phyloP scores from a whole-genome alignment of 2,888 invertebrate genomes.

The Cancer borealis region DNA sequence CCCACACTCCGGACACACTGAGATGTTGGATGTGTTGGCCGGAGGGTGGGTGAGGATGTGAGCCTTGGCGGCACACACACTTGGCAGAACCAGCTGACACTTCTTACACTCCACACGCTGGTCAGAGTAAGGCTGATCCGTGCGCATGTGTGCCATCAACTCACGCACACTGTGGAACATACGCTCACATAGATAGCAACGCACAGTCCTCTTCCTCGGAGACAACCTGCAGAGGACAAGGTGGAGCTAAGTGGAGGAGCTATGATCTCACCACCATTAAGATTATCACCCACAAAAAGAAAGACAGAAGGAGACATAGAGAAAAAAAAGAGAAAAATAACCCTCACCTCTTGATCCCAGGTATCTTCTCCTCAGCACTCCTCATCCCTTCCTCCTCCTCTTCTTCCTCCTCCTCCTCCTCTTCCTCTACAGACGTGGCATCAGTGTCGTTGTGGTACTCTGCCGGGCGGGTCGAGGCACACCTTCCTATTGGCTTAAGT shows the following conservation, averaged over 20 bases:
- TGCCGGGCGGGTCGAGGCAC: not conserved
- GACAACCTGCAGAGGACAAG: not conserved
- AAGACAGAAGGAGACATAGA: too few relatives aligned
- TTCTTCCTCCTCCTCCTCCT: slow-evolving; percentile 26
- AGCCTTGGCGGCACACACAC: slow-evolving; percentile 77
- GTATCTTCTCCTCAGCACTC: slow-evolving; percentile 51
- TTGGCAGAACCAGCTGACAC: slow-evolving; percentile 75
- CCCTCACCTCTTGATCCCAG: slow-evolving; percentile 62
- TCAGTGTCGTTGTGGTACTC: not conserved
- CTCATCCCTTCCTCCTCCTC: not conserved
- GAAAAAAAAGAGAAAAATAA: not conserved
- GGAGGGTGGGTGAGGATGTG: slow-evolving; percentile 77
- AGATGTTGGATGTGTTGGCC: slow-evolving; percentile 74
- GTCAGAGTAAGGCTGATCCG: slow-evolving; percentile 74
- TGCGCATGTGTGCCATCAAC: slow-evolving; percentile 77
- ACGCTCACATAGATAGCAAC: slow-evolving; percentile 76
- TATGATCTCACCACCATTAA: too few relatives aligned
- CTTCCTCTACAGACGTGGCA: slow-evolving; percentile 24
- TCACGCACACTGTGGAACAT: slow-evolving; percentile 75
- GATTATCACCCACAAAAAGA: too few relatives aligned
- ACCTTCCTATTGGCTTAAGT: slow-evolving; percentile 61
- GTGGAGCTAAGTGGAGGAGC: too few relatives aligned
- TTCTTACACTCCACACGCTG: slow-evolving; percentile 76
- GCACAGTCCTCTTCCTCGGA: slow-evolving; percentile 56
- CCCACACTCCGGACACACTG: slow-evolving; percentile 77